phyloP scores from a whole-genome alignment of 92 coral and sea anemone genomes.

The Umimayanthus kanabou region DNA sequence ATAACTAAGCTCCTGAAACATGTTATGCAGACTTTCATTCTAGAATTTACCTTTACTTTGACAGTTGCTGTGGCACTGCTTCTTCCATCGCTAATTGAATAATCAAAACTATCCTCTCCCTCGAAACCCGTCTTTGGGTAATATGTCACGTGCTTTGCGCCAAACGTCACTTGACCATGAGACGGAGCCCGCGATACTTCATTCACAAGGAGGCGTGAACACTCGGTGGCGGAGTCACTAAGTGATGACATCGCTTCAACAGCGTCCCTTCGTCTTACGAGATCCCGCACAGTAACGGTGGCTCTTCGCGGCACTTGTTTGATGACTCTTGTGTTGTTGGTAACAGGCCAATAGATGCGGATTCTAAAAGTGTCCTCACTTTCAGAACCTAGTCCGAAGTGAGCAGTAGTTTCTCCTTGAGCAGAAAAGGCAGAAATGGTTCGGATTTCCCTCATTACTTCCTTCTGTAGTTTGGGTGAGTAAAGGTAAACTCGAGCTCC shows the following conservation, averaged over 20 bases:
- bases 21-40: too few relatives aligned
- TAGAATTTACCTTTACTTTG: conserved; percentile 76
- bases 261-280: conserved; percentile 77
- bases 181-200: conserved; percentile 75
- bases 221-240: conserved; percentile 74
- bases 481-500: conserved; percentile 89
- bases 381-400: conserved; percentile 88
- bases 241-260: conserved; percentile 86
- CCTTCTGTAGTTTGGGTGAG: conserved; percentile 77
- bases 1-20: too few relatives aligned
- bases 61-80: conserved; percentile 83
- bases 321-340: conserved; percentile 94
- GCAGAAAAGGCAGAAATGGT: conserved; percentile 81
- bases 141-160: conserved; percentile 92
- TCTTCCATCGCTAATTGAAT: conserved; percentile 84
- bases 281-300: conserved; percentile 77
- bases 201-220: conserved; percentile 79
- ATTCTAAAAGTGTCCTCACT: conserved; percentile 75
- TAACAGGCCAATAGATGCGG: conserved; percentile 93
- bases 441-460: conserved; percentile 80
- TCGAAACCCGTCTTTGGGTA: conserved; percentile 84
- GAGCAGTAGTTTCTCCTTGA: conserved; percentile 87
- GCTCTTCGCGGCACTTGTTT: conserved; percentile 86
- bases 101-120: conserved; percentile 90
- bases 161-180: conserved; percentile 83